phyloP scores from a whole-genome alignment of 2,888 invertebrate species.

The Meta bourneti region DNA sequence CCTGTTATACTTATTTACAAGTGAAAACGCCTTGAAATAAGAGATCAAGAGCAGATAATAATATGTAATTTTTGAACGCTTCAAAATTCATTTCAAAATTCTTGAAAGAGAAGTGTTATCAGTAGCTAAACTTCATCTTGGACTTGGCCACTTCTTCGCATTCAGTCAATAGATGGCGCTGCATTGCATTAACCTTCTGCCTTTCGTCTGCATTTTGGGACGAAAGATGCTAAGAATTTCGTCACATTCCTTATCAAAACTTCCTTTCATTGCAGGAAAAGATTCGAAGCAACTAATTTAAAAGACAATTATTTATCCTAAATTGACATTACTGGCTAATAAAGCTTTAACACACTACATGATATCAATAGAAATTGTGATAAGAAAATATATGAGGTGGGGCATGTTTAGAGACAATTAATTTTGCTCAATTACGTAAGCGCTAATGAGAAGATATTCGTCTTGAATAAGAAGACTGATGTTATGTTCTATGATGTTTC shows the following conservation, averaged over 20 bases:
- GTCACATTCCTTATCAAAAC: background rate
- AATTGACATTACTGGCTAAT: constrained; percentile 21
- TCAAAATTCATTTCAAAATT: too few relatives aligned
- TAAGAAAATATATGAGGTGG: constrained; percentile 30
- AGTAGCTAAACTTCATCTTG: too few relatives aligned
- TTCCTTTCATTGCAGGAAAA: background rate
- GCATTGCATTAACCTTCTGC: background rate
- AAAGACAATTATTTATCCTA: background rate
- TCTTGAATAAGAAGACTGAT: constrained; percentile 25
- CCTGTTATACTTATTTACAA: too few relatives aligned
- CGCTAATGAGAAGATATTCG: constrained; percentile 43
- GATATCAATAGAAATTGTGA: constrained; percentile 13
- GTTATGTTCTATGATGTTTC: constrained; percentile 11
- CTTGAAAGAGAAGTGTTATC: too few relatives aligned
- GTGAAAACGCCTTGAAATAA: too few relatives aligned
- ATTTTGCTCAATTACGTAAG: constrained; percentile 45
- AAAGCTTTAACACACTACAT: constrained; percentile 42
- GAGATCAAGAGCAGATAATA: too few relatives aligned
- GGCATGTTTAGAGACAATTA: constrained; percentile 54
- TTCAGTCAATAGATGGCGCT: constrained; percentile 39
- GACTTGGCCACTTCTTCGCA: background rate
- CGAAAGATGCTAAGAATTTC: background rate
- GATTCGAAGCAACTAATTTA: background rate
- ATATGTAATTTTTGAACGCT: too few relatives aligned
- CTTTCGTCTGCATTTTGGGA: background rate